phyloP scores from a whole-genome alignment of 2,888 invertebrate species.

The Hemicrepidius hirtus region DNA sequence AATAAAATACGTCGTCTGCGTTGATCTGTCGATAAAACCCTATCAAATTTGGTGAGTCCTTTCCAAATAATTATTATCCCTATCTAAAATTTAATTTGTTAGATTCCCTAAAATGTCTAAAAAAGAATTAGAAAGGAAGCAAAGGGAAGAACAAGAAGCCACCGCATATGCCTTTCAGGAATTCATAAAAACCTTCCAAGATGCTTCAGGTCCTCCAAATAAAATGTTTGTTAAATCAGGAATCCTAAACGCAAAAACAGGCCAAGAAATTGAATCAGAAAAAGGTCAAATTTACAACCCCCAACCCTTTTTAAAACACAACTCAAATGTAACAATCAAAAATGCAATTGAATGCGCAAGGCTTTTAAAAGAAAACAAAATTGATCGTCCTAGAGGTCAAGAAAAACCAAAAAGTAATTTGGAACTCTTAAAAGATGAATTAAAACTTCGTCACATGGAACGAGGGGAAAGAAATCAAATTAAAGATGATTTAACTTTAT shows the following conservation, averaged over 20 bases:
- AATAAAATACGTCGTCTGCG: no score
- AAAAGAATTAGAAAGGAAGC: constrained; percentile 85
- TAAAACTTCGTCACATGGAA: constrained; percentile 95
- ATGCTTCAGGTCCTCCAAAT: constrained; percentile 73
- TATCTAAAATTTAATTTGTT: not conserved
- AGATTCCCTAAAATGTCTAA: constrained; percentile 73
- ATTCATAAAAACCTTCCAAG: constrained; percentile 97
- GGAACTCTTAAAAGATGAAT: constrained; percentile 97
- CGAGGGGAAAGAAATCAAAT: constrained; percentile 92
- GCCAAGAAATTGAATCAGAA: constrained; percentile 87
- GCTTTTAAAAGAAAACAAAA: constrained; percentile 77
- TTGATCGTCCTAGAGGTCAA: constrained; percentile 77
- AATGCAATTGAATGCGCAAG: constrained; percentile 81
- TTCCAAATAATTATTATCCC: no score
- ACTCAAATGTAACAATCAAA: constrained; percentile 75
- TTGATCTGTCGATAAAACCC: no score
- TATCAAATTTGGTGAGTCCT: no score
- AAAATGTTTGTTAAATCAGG: constrained; percentile 88
- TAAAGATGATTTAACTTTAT: constrained; percentile 77
- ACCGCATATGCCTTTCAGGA: constrained; percentile 95
- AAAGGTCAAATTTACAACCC: constrained; percentile 94
- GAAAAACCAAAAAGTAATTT: constrained; percentile 97
- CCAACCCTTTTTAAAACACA: constrained; percentile 79
- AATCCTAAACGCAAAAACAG: constrained; percentile 92
- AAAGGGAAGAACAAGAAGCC: constrained; percentile 89